Conservation (phyloP, 2,888 invertebrate species). For the Andrena haemorrhoa region DNA sequence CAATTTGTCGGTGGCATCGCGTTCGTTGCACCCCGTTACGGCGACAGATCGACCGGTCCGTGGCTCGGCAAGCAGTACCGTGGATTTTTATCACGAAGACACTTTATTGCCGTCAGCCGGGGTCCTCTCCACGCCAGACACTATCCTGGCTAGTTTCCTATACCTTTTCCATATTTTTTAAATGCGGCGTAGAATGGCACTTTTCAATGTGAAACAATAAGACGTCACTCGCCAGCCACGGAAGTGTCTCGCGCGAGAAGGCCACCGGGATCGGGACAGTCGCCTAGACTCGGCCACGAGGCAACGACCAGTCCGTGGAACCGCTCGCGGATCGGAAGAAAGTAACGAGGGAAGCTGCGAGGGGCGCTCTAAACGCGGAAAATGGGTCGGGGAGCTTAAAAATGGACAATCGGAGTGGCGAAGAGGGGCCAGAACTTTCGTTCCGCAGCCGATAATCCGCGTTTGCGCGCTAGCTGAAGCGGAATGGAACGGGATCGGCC, state of each 20-base stretch:
- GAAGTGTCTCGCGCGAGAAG: no score
- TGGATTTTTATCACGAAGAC: not conserved
- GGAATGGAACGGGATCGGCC: constrained; percentile 15
- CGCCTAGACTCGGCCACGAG: not conserved
- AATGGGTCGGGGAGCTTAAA: constrained; percentile 18
- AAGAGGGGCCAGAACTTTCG: constrained; percentile 18
- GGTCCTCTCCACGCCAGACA: no score
- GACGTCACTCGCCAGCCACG: no score
- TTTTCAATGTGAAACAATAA: no score
- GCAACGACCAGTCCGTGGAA: not conserved
- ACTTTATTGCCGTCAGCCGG: not conserved
- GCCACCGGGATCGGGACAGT: not conserved
- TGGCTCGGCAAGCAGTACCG: not conserved
- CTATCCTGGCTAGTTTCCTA: no score
- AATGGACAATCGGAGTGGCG: constrained; percentile 3
- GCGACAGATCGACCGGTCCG: not conserved
- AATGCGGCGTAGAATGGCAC: not conserved
- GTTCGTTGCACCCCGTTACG: not conserved
- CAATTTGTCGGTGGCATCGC: constrained; percentile 37
- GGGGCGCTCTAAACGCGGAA: not conserved
- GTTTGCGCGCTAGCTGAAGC: constrained; percentile 21
- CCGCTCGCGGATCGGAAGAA: not conserved
- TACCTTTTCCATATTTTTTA: not conserved
- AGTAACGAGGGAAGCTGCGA: not conserved
- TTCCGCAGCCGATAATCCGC: constrained; percentile 38